phyloP scores from a whole-genome alignment of 1,140 invertebrate species.

The Anoplolepis gracilipes region DNA sequence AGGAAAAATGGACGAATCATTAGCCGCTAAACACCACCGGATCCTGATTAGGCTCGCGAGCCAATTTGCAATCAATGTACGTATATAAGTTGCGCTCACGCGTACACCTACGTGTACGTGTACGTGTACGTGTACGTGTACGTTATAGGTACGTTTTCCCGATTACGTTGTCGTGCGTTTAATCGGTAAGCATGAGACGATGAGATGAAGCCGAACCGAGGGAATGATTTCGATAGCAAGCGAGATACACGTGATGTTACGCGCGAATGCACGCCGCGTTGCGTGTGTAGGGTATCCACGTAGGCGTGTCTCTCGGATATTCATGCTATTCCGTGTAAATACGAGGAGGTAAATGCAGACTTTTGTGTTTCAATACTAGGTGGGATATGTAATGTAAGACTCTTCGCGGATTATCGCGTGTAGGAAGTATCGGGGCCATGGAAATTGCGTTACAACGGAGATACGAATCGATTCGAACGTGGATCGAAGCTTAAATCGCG shows the following conservation, averaged over 20 bases:
- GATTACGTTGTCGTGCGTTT: neutral
- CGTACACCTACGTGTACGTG: neutral
- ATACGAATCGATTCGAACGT: constrained; percentile 42
- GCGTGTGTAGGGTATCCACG: constrained; percentile 22
- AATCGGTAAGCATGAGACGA: constrained; percentile 23
- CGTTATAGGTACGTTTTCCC: neutral
- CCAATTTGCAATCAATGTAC: constrained; percentile 19
- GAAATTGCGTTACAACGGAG: constrained; percentile 36
- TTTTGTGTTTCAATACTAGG: constrained; percentile 39
- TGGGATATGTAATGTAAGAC: constrained; percentile 35
- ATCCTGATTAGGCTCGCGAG: constrained; percentile 60
- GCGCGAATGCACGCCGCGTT: constrained; percentile 36
- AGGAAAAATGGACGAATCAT: constrained; percentile 70
- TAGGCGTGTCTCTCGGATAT: constrained; percentile 42
- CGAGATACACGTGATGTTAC: constrained; percentile 27
- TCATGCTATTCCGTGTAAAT: constrained; percentile 51
- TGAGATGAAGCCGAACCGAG: neutral
- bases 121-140: neutral
- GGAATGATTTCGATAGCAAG: constrained; percentile 31
- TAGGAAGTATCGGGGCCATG: constrained; percentile 38
- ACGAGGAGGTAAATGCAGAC: constrained; percentile 47
- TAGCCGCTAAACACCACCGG: constrained; percentile 69
- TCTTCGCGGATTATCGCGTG: constrained; percentile 47
- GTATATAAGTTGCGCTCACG: neutral
- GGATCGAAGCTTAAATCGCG: constrained; percentile 46